Conservation (phyloP, 2,888 invertebrate genomes). For the Scaptomyza polygonia region DNA sequence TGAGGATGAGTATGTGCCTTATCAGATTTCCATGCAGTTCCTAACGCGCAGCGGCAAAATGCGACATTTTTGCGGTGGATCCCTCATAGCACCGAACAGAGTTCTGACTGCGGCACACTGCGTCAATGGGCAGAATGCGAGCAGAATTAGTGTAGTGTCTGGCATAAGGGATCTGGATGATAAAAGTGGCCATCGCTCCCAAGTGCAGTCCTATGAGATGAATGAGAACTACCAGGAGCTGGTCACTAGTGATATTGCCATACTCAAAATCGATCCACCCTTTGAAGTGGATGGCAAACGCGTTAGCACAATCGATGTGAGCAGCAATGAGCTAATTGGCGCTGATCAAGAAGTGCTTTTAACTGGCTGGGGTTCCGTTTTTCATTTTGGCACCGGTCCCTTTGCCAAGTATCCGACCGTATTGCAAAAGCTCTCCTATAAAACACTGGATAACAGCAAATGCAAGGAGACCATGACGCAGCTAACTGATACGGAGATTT, state of each 20-base stretch:
- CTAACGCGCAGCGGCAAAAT: conserved; percentile 65
- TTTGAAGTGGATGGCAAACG: conserved; percentile 75
- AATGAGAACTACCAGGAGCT: conserved; percentile 82
- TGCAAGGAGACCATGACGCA: conserved; percentile 78
- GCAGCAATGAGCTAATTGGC: conserved; percentile 70
- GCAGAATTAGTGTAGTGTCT: conserved; percentile 74
- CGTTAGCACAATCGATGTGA: conserved; percentile 84
- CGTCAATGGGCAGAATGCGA: conserved; percentile 79
- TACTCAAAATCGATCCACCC: conserved; percentile 79
- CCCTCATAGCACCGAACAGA: conserved; percentile 80
- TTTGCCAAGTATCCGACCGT: conserved; percentile 79
- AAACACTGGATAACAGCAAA: conserved; percentile 77
- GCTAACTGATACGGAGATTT: conserved; percentile 83
- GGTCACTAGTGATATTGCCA: conserved; percentile 82
- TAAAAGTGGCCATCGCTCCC: conserved; percentile 67
- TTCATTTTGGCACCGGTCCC: conserved; percentile 80
- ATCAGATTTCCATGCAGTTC: conserved; percentile 81
- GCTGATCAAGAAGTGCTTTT: conserved; percentile 75
- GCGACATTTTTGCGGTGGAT: conserved; percentile 83
- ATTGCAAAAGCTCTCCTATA: conserved; percentile 79
- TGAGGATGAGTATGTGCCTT: conserved; percentile 75
- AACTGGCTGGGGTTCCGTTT: conserved; percentile 83
- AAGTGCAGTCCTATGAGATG: conserved; percentile 76
- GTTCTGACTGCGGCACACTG: conserved; percentile 84
- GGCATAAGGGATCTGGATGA: conserved; percentile 77